Base-by-base conservation (phyloP, 2,797 vertebrate genomes). In the Acestrorhynchus altus region DNA sequence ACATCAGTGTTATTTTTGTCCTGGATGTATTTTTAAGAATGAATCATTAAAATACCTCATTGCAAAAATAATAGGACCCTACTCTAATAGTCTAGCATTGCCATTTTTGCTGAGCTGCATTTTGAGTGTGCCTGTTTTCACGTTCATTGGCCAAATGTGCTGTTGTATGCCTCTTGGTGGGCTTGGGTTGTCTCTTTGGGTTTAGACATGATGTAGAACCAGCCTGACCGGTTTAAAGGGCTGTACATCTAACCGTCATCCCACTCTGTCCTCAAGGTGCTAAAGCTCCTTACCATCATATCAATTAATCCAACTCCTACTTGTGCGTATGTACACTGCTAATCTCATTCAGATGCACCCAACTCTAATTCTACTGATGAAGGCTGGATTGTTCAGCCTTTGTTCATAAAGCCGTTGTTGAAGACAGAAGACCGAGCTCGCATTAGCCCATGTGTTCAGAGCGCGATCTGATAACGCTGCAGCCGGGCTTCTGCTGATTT, bases 201-300 rank as follows among this genome's bases (percentile, higher is more conserved):
- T 57, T 66, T 66, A 60, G 66, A 60, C 65, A 77, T 67, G 42
- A 72, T 52, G 39, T 42, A 65, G n/a, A 74, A 84, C 80, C 66
- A 24, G 83, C 74, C 46, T 46, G 70, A 47, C 74, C 2, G 69
- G 80, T 71, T 84, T 79, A 64, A 20, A 18, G 8, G 31, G n/a
- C 51, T 59, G 8, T 31, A 31, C 6, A 42, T 66, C 26, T 8
- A 13, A 35, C 31, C 31, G 2, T 35, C 28, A 44, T 35, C 24
- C 60, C 47, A 18, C 4, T 31, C 28, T 56, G 42, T 51, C 20
- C 8, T 24, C 39, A 15, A 1, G 8, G 26, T 7, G 7, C 35
- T 9, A 52, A 73, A 44, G 35, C 31, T 42, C 39, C 61, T 64
- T 64, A 42, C 4, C 31, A n/a, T 54, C 40, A 12, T 61, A 15